Percentiles rank a stretch among this genome's conserved stretches.
Conservation (phyloP, 2,113 vertebrate genomes). For the Epinephelus moara region DNA sequence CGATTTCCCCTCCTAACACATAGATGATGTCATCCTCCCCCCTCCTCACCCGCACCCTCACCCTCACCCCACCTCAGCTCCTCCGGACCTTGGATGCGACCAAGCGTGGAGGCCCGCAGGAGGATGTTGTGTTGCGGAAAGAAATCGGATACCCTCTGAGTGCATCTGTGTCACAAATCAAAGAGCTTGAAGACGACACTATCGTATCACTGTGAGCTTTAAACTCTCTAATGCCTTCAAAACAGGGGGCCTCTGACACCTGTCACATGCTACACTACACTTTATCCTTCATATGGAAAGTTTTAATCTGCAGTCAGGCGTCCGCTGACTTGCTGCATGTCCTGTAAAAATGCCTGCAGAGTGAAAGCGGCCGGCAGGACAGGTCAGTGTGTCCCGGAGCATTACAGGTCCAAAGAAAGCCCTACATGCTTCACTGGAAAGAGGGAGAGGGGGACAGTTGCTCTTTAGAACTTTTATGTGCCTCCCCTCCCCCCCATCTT, state of each 20-base stretch:
- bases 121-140: slow-evolving; percentile 53
- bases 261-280: slow-evolving; percentile 28
- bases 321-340: slow-evolving; percentile 24
- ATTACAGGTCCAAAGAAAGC: slow-evolving; percentile 63
- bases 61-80: slow-evolving; percentile 33
- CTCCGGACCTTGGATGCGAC: slow-evolving; percentile 55
- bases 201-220: slow-evolving; percentile 47
- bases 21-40: slow-evolving; percentile 77
- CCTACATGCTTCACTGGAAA: slow-evolving; percentile 70
- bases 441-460: slow-evolving; percentile 72
- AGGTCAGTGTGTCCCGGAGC: slow-evolving; percentile 60
- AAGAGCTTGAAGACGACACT: slow-evolving; percentile 48
- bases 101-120: slow-evolving; percentile 56
- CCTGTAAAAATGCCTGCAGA: slow-evolving; percentile 40
- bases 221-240: slow-evolving; percentile 42
- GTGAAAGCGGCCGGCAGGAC: slow-evolving; percentile 48
- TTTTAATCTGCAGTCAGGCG: slow-evolving; percentile 52
- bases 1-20: slow-evolving; percentile 62
- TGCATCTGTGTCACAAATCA: slow-evolving; percentile 67
- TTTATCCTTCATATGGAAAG: slow-evolving; percentile 31
- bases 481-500: slow-evolving; percentile 71
- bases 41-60: slow-evolving; percentile 1
- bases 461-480: slow-evolving; percentile 81
- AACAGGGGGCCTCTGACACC: slow-evolving; percentile 52
- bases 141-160: slow-evolving; percentile 64